Conservation (phyloP, 1,140 invertebrate species). For the Prorops nasuta region DNA sequence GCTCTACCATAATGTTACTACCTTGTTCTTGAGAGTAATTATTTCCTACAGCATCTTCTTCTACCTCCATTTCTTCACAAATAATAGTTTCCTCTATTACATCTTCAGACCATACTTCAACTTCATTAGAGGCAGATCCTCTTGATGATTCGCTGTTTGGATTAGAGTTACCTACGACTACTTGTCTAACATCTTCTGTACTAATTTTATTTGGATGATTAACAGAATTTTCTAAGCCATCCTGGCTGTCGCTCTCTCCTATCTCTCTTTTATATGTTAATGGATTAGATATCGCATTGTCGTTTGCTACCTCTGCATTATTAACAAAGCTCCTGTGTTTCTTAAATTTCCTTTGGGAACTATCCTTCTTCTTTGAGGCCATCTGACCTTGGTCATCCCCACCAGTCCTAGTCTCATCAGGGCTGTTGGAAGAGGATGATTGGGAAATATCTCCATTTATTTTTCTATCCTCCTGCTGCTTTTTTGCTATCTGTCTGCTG, state of each 20-base stretch:
- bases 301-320: constrained; percentile 18
- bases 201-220: constrained; percentile 20
- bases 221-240: constrained; percentile 22
- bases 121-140: constrained; percentile 17
- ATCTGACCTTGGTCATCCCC: constrained; percentile 24
- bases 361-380: constrained; percentile 23
- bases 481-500: constrained; percentile 45
- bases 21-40: constrained; percentile 21
- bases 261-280: constrained; percentile 19
- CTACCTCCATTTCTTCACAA: constrained; percentile 51
- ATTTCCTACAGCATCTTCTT: constrained; percentile 23
- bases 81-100: constrained; percentile 52
- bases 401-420: constrained; percentile 21
- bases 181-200: constrained; percentile 28
- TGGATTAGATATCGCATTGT: constrained; percentile 16
- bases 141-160: constrained; percentile 10
- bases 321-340: constrained; percentile 24
- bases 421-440: constrained; percentile 17
- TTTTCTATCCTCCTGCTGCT: constrained; percentile 39
- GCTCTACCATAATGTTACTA: constrained; percentile 29
- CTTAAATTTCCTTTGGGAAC: constrained; percentile 25
- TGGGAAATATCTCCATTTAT: constrained; percentile 33
- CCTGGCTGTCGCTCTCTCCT: constrained; percentile 31
- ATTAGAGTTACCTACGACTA: constrained; percentile 24
- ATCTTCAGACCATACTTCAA: constrained; percentile 37